Percentiles rank a stretch among this genome's conserved stretches.
These are phyloP conservation scores for Mimas tiliae DNA, from an alignment of 2,888 invertebrate genomes.

Conservation along the genomic window DNA sequence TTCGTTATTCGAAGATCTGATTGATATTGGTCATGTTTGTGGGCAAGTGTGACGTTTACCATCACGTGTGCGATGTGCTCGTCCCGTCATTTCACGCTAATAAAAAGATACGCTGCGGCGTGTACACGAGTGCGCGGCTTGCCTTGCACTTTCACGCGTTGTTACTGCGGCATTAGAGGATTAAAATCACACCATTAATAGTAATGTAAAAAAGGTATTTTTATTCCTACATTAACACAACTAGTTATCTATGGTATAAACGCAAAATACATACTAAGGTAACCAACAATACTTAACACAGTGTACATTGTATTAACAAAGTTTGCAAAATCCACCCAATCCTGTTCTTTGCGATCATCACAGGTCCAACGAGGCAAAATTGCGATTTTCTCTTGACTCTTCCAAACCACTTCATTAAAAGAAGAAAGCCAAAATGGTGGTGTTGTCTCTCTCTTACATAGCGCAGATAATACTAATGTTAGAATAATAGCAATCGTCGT, in stretches of 20 bases:
- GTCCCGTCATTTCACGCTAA: no score
- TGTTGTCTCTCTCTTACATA: slow-evolving; percentile 27
- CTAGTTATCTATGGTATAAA: slow-evolving; percentile 27
- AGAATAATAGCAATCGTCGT: slow-evolving; percentile 29
- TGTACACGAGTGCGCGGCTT: no score
- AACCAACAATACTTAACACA: slow-evolving; percentile 29
- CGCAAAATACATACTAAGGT: slow-evolving; percentile 29
- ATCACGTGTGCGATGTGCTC: no score
- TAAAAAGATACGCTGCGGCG: no score
- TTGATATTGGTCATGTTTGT: no score
- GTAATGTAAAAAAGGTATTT: not conserved
- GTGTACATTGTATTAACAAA: slow-evolving; percentile 33
- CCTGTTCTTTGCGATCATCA: slow-evolving; percentile 23
- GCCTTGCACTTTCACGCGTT: no score
- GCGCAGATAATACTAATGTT: slow-evolving; percentile 28
- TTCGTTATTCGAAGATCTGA: no score
- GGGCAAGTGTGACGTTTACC: no score
- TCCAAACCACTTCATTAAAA: slow-evolving; percentile 5
- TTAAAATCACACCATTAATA: no score
- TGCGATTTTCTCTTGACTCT: not conserved
- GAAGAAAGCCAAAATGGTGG: slow-evolving; percentile 3
- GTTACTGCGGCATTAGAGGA: not conserved
- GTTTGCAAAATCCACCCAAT: slow-evolving; percentile 35
- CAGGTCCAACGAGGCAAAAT: slow-evolving; percentile 27
- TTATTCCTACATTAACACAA: not conserved